Evolutionary conservation across 2,888 invertebrate genomes (phyloP).

Genomic region (Hydropsyche betteni): DNA sequence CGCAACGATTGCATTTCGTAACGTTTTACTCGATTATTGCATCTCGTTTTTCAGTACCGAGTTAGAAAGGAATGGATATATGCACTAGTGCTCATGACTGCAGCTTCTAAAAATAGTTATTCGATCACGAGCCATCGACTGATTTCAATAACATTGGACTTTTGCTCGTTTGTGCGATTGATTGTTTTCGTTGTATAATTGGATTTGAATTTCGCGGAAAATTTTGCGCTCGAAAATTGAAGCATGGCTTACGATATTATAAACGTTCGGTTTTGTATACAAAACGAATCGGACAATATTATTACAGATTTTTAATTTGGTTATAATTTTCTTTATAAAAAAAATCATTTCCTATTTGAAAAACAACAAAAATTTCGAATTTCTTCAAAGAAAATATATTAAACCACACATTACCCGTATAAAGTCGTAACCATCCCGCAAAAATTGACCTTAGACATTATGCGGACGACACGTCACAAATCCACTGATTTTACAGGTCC

Average conservation of each 20-base stretch:
- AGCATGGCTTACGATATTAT: too few species aligned
- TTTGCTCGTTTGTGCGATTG: neutral
- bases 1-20: constrained; percentile 24
- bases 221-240: too few species aligned
- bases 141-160: too few species aligned
- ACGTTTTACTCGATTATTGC: constrained; percentile 28
- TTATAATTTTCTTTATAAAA: too few species aligned
- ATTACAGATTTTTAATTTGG: too few species aligned
- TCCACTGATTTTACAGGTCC: constrained; percentile 6
- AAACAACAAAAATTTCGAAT: too few species aligned
- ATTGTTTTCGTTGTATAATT: neutral
- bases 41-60: constrained; percentile 20
- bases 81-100: constrained; percentile 16
- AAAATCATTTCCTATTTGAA: too few species aligned
- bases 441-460: neutral
- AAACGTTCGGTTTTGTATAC: too few species aligned
- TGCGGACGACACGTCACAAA: neutral
- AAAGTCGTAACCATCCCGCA: neutral
- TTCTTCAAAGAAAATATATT: too few species aligned
- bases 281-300: too few species aligned
- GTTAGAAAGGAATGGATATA: constrained; percentile 38
- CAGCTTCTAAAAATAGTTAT: constrained; percentile 39
- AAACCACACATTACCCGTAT: too few species aligned
- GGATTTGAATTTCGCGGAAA: too few species aligned
- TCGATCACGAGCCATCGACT: constrained; percentile 31